Conservation (phyloP, 2,113 vertebrate species). For the Ceratotherium simum region DNA sequence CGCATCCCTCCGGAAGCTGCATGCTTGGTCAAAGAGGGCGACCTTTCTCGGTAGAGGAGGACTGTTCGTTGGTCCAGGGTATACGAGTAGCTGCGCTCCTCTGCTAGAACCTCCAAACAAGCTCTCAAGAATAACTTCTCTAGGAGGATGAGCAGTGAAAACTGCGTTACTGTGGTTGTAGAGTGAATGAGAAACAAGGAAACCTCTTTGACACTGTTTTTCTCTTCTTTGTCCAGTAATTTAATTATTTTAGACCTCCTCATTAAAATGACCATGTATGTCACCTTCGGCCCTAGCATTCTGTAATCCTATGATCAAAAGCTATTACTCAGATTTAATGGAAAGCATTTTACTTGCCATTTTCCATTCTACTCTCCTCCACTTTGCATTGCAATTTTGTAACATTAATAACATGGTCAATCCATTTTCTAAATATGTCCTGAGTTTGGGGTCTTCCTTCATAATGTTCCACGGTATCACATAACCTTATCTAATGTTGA, state of each 20-base stretch:
- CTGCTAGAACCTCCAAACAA: too few relatives aligned
- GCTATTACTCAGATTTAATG: constrained; percentile 67
- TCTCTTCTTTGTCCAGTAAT: constrained; percentile 28
- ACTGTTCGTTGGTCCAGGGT: too few relatives aligned
- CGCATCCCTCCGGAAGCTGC: too few relatives aligned
- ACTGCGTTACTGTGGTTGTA: neutral
- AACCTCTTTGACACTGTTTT: constrained; percentile 44
- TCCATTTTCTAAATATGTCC: constrained; percentile 64
- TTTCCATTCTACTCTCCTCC: constrained; percentile 49
- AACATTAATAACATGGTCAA: constrained; percentile 57
- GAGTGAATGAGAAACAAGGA: constrained; percentile 24
- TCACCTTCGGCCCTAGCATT: neutral
- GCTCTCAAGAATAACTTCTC: neutral
- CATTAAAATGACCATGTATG: constrained; percentile 63
- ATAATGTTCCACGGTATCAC: constrained; percentile 10
- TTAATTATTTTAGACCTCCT: constrained; percentile 67
- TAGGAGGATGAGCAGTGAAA: neutral
- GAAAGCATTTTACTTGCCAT: constrained; percentile 59
- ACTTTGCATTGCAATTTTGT: constrained; percentile 57
- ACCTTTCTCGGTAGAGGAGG: too few relatives aligned
- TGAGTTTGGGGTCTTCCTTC: constrained; percentile 43
- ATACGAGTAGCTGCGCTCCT: too few relatives aligned
- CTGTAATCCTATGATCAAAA: constrained; percentile 64
- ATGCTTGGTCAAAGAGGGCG: too few relatives aligned
- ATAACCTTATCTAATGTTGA: constrained; percentile 53